Evolutionary conservation across 2,113 vertebrate species (phyloP), one percentile per base, ranked within the genome.

Genomic region (Lasiurus cinereus): DNA sequence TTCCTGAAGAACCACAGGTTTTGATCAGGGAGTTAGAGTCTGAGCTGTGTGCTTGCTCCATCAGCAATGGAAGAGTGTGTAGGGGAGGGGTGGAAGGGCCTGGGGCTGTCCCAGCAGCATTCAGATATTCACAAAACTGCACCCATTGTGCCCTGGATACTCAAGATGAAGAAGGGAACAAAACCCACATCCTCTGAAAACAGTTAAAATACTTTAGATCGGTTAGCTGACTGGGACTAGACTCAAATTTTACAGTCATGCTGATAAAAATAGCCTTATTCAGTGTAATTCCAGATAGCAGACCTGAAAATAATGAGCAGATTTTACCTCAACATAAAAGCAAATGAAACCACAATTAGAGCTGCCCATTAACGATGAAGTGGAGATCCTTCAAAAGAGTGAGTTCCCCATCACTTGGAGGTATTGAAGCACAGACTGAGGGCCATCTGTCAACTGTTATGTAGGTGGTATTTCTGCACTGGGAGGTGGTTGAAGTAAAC

Each of bases 251-350:
- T 73, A 72, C 16, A n/a, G 33, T 31, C 16, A 77, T 6, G 7
- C 33, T 43, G 29, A 87, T 90, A 46, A 24, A 77, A 11, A 1
- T 36, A 13, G 43, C 54, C 43, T 85, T 82, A 48, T 18, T 31
- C 24, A 39, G 33, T n/a, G 24, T 33, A 62, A 73, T 33, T 31
- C 24, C 43, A 96, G 64, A 89, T 10, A 86, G 21, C 10, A 83
- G 48, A 82, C 27, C 56, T 85, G 18, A 78, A 72, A 66, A 72
- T 15, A 64, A 83, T 11, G 31, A 64, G 19, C 7, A 80, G 33
- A 56, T 52, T 66, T 90, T 67, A 52, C n/a, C 54, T 73, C 69
- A 54, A 64, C 5, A 46, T 48, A 64, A 87, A 92, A 92, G 52
- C 43, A 62, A 59, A 54, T 3, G 82, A 84, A 90, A 74, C 27